Percentiles rank a stretch among this genome's conserved stretches.
Conservation (phyloP, 2,113 vertebrate species). For the Tenrec ecaudatus region DNA sequence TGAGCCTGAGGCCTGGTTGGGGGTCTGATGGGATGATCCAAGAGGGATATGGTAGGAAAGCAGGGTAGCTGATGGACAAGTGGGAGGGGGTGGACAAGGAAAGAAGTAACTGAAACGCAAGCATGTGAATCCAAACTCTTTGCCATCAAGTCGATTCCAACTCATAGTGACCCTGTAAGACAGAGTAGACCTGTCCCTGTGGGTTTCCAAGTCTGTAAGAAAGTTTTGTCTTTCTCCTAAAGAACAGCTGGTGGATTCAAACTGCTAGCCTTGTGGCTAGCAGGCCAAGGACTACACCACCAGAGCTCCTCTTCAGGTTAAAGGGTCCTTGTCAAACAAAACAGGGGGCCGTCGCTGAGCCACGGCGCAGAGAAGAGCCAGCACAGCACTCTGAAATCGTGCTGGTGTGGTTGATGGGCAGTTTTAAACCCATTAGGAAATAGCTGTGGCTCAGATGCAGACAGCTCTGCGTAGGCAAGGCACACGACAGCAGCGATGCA, state of each 20-base stretch:
- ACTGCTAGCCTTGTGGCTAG: no score
- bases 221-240: no score
- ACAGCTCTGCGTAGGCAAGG: slow-evolving; percentile 14
- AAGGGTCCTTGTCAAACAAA: slow-evolving; percentile 32
- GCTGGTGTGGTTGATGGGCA: slow-evolving; percentile 64
- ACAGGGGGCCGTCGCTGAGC: neutral
- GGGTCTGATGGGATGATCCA: rapidly evolving
- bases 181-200: no score
- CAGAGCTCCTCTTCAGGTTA: neutral
- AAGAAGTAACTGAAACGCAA: neutral
- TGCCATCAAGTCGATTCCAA: no score
- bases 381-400: slow-evolving; percentile 55
- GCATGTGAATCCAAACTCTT: no score
- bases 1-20: neutral
- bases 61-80: neutral
- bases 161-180: no score
- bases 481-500: slow-evolving; percentile 21
- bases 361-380: neutral
- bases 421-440: slow-evolving; percentile 71
- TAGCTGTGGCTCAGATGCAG: slow-evolving; percentile 59
- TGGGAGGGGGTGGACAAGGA: neutral
- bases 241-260: no score
- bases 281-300: no score
- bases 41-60: neutral
- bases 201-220: no score